Conservation (phyloP, 2,797 vertebrate species). For the Rhinogobio ventralis region DNA sequence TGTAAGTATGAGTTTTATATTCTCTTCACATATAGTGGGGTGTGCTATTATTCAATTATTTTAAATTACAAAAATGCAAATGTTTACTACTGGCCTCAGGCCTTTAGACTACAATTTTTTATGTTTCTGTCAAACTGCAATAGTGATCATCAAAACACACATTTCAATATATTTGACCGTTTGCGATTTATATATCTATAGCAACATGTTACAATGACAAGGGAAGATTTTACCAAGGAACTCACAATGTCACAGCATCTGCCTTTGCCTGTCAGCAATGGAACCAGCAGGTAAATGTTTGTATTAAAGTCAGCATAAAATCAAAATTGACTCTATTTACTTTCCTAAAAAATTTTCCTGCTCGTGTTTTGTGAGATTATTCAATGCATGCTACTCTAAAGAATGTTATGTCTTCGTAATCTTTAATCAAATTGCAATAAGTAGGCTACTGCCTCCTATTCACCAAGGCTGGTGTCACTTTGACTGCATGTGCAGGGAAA, state of each 20-base stretch:
- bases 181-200: constrained; percentile 60
- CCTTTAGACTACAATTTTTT: neutral
- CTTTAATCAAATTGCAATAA: neutral
- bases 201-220: constrained; percentile 85
- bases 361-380: neutral
- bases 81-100: neutral
- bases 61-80: neutral
- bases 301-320: neutral
- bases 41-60: neutral
- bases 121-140: neutral
- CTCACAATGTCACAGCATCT: constrained; percentile 80
- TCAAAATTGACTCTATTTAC: neutral
- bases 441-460: neutral
- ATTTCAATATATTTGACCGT: neutral
- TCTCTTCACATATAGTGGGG: neutral
- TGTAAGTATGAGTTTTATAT: constrained; percentile 81
- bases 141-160: neutral
- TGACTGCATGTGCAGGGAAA: neutral
- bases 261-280: constrained; percentile 87
- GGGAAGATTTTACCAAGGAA: constrained; percentile 88
- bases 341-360: constrained; percentile 1
- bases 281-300: constrained; percentile 77
- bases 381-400: neutral
- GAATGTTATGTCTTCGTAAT: neutral
- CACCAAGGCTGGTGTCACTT: neutral